Evolutionary conservation across 2,113 vertebrate genomes (phyloP).

Genomic region (Microcebus jonahi): DNA sequence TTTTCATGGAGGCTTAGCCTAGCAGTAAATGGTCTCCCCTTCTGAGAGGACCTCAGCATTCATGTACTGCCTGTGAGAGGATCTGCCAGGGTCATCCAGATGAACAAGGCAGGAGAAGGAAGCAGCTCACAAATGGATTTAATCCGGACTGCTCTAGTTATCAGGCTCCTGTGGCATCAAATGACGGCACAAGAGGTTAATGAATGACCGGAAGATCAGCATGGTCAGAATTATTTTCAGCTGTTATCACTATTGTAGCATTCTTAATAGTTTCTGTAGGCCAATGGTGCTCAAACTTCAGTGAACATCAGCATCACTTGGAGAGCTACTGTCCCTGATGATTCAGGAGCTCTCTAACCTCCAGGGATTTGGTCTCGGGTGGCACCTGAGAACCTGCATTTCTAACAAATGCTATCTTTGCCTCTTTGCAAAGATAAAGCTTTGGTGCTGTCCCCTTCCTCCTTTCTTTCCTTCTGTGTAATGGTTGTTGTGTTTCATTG

Average conservation of each 20-base stretch:
- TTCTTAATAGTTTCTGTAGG: neutral
- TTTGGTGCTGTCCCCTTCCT: neutral
- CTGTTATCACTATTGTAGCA: neutral
- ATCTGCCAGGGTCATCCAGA: neutral
- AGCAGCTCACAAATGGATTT: neutral
- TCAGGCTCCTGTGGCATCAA: neutral
- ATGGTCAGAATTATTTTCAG: neutral
- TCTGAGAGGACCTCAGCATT: neutral
- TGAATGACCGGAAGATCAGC: neutral
- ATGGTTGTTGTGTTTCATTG: constrained; percentile 42
- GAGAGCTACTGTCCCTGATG: neutral
- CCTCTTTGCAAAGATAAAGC: constrained; percentile 31
- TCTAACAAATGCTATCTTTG: neutral
- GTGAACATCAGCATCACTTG: neutral
- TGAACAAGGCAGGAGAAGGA: neutral
- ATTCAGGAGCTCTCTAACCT: neutral
- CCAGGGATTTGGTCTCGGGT: neutral
- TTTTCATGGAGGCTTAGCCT: constrained; percentile 23
- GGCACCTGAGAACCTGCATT: neutral
- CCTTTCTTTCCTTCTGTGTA: constrained; percentile 13
- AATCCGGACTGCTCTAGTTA: neutral
- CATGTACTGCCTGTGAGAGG: neutral
- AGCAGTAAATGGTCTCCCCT: neutral
- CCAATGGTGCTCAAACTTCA: neutral
- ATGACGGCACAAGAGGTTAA: neutral